These are phyloP conservation scores for Myotis brandtii DNA, from an alignment of 2,113 vertebrate genomes.

Conservation along the genomic window DNA sequence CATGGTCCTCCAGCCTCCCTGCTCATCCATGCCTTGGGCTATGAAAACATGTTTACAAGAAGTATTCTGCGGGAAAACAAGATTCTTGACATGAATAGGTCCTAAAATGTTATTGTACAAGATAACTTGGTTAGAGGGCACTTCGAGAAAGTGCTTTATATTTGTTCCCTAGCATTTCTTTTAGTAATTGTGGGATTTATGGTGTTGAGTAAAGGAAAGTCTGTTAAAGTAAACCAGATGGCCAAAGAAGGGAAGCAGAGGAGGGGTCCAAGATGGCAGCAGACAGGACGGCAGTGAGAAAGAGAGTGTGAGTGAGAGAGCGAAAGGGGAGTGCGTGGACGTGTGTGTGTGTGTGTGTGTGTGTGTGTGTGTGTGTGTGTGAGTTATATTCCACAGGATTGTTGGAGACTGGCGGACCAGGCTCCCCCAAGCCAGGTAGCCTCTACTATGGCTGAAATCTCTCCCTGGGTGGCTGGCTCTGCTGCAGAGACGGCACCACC, in stretches of 20 bases:
- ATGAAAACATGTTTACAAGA: constrained; percentile 23
- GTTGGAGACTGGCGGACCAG: too few species aligned
- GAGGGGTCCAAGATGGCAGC: neutral
- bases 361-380: too few species aligned
- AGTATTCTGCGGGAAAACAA: constrained; percentile 31
- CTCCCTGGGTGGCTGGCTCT: too few species aligned
- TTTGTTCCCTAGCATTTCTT: neutral
- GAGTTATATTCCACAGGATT: too few species aligned
- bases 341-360: too few species aligned
- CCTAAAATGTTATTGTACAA: constrained; percentile 11
- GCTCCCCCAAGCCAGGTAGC: too few species aligned
- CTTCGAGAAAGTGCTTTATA: neutral
- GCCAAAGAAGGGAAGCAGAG: neutral
- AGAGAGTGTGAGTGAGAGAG: too few species aligned
- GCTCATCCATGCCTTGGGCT: neutral
- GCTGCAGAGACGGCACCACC: too few species aligned
- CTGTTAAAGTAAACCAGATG: neutral
- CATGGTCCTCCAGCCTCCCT: neutral
- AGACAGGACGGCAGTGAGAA: too few species aligned
- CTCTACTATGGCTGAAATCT: too few species aligned
- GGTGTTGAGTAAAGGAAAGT: neutral
- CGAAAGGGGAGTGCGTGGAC: too few species aligned
- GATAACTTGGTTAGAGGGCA: neutral
- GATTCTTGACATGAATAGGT: neutral
- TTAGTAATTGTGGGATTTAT: constrained; percentile 28